Conservation (phyloP, 2,888 invertebrate genomes). For the Aporophyla nigra region DNA sequence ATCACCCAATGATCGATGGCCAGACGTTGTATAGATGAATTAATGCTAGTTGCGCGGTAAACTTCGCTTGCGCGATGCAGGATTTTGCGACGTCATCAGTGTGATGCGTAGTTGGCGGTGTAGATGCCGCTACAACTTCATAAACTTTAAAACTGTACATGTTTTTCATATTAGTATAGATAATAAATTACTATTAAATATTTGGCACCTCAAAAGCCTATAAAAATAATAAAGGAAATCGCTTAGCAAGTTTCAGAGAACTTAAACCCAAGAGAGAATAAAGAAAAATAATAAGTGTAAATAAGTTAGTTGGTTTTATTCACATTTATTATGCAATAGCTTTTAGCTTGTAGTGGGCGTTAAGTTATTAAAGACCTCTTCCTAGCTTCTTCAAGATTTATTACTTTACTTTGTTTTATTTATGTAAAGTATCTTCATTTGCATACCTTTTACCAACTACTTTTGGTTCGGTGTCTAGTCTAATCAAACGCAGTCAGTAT, state of each 20-base stretch:
- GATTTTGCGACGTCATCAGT: too few relatives aligned
- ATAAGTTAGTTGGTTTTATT: constrained; percentile 6
- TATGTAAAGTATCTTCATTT: neutral
- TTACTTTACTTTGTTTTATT: neutral
- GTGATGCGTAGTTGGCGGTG: too few relatives aligned
- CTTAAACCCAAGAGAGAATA: neutral
- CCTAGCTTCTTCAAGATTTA: neutral
- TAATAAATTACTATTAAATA: too few relatives aligned
- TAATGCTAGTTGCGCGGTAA: too few relatives aligned
- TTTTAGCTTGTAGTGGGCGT: constrained; percentile 23
- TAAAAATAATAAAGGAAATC: neutral
- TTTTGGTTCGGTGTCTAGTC: too few relatives aligned
- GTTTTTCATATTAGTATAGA: too few relatives aligned
- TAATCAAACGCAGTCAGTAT: too few relatives aligned
- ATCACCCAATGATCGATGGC: too few relatives aligned
- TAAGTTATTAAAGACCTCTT: constrained; percentile 11
- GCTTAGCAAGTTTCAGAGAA: neutral
- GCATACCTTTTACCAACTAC: neutral
- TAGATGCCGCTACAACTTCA: too few relatives aligned
- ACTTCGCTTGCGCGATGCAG: too few relatives aligned
- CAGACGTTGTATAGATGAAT: too few relatives aligned
- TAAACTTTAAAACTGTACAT: too few relatives aligned
- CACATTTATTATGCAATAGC: constrained; percentile 39
- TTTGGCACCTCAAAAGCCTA: neutral
- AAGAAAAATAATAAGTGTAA: constrained; percentile 3